These are phyloP conservation scores for Heteromormyrus szaboi DNA, from an alignment of 2,797 vertebrate genomes.

Conservation along the genomic window DNA sequence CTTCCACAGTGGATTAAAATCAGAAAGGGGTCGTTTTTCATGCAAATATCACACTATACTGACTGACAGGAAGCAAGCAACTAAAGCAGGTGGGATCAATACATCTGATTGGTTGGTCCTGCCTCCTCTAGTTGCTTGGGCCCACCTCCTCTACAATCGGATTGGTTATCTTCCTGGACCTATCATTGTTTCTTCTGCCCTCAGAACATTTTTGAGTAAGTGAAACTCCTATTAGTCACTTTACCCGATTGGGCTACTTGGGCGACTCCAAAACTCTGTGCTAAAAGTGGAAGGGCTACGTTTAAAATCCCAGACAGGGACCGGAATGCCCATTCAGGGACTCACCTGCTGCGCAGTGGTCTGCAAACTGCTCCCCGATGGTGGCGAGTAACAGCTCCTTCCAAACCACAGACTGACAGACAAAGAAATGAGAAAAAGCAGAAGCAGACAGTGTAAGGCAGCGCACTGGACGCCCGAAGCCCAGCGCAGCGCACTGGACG, in stretches of 20 bases:
- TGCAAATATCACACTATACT: not conserved
- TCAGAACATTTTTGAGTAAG: too few species aligned
- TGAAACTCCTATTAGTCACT: not conserved
- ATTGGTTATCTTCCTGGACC: not conserved
- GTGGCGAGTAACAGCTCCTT: constrained; percentile 89
- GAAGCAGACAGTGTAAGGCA: not conserved
- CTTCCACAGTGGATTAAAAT: not conserved
- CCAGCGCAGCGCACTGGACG: too few species aligned
- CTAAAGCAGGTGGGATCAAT: not conserved
- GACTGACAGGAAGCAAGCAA: not conserved
- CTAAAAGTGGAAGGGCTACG: not conserved
- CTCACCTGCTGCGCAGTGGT: constrained; percentile 81
- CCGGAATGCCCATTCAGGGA: not conserved
- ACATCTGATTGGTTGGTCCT: not conserved
- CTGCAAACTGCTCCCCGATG: constrained; percentile 92
- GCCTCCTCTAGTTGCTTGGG: too few species aligned
- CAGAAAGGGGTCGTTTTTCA: not conserved
- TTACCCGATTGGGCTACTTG: not conserved
- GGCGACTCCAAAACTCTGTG: not conserved
- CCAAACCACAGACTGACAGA: constrained; percentile 78
- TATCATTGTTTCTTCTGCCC: not conserved
- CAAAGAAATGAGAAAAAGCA: not conserved
- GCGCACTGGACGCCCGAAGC: not conserved
- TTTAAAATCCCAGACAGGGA: not conserved
- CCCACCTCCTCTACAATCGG: not conserved